Evolutionary conservation across 2,888 invertebrate species (phyloP).

Genomic region (Ophion slaviceki): DNA sequence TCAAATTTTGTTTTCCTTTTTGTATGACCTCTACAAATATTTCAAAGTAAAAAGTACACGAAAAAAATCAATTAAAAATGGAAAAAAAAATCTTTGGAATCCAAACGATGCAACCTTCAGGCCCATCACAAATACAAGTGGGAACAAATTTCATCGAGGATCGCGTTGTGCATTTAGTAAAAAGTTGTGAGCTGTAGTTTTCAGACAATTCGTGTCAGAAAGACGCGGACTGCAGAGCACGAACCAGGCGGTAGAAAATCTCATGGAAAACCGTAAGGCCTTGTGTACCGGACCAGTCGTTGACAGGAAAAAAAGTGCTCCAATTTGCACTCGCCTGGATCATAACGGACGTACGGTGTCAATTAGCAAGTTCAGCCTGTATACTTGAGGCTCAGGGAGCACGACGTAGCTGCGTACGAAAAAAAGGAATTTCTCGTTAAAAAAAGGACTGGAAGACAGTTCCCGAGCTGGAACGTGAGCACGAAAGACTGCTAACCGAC

Average conservation of each 20-base stretch:
- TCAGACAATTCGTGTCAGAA: neutral
- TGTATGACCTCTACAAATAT: too few relatives aligned
- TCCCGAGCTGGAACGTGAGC: slow-evolving; percentile 55
- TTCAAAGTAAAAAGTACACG: too few relatives aligned
- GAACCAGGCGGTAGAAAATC: neutral
- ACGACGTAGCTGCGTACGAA: slow-evolving; percentile 2
- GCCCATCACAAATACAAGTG: too few relatives aligned
- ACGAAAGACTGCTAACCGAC: slow-evolving; percentile 59
- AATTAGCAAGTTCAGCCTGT: slow-evolving; percentile 52
- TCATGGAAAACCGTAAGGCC: slow-evolving; percentile 11
- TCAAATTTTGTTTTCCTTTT: too few relatives aligned
- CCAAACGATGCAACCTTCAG: too few relatives aligned
- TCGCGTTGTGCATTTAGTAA: too few relatives aligned
- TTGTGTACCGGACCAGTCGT: neutral
- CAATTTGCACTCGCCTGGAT: slow-evolving; percentile 56
- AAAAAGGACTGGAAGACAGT: slow-evolving; percentile 45
- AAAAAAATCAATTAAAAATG: neutral
- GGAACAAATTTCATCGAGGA: too few relatives aligned
- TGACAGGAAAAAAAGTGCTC: slow-evolving; percentile 51
- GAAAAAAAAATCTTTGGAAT: neutral
- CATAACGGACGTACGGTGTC: slow-evolving; percentile 49
- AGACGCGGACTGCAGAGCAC: neutral
- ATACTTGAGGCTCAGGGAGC: slow-evolving; percentile 25
- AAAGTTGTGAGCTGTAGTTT: neutral
- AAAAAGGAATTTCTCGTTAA: slow-evolving; percentile 14